Conservation (phyloP, 2,113 vertebrate genomes). For the Python bivittatus region DNA sequence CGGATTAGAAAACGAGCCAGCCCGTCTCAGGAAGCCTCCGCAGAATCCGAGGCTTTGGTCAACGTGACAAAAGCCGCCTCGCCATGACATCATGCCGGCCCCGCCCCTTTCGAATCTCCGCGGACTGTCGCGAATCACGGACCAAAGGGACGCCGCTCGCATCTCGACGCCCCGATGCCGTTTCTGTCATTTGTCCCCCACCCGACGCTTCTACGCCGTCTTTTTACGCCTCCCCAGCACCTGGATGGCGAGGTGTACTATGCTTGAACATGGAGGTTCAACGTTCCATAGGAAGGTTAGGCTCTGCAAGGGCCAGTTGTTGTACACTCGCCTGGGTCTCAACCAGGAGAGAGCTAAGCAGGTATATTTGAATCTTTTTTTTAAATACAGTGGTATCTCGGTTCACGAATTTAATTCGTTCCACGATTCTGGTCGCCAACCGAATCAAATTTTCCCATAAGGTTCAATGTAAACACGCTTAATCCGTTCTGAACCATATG, state of each 20-base stretch:
- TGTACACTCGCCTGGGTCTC: background rate
- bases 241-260: background rate
- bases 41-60: background rate
- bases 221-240: background rate
- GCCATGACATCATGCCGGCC: background rate
- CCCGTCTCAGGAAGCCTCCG: rapidly evolving
- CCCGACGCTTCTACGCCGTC: background rate
- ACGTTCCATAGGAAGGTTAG: no score
- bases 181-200: background rate
- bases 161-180: background rate
- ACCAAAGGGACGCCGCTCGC: background rate
- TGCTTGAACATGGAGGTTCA: background rate
- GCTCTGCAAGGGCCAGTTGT: background rate
- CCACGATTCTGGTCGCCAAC: no score
- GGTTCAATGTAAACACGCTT: no score
- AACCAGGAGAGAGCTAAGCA: background rate
- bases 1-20: no score
- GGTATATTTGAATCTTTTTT: background rate
- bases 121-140: background rate
- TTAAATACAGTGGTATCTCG: no score
- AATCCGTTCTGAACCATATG: no score
- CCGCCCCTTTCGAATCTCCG: background rate
- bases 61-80: background rate
- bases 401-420: no score
- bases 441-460: no score